Evolutionary conservation across 2,888 invertebrate genomes (phyloP).

Genomic region (Eupithecia pulchellata): DNA sequence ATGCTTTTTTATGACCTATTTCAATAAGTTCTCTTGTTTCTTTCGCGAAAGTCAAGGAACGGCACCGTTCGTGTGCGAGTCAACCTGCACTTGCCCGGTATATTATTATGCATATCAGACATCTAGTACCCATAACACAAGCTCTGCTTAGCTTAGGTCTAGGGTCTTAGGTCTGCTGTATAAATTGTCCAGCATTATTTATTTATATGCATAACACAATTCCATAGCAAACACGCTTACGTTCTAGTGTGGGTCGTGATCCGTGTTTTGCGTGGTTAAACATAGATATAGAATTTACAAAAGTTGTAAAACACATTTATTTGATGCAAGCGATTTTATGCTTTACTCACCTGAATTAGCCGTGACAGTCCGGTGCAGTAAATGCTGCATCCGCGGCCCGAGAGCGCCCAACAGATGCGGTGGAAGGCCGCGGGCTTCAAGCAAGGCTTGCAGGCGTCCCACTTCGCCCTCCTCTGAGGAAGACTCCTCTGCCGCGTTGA

Average conservation of each 20-base stretch:
- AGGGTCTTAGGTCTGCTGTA: no score
- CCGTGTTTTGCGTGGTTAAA: background rate
- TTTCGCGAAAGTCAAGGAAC: no score
- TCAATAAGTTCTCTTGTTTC: no score
- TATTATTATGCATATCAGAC: no score
- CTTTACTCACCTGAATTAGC: slow-evolving; percentile 81
- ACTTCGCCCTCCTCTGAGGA: slow-evolving; percentile 96
- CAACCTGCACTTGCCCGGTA: no score
- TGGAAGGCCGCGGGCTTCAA: slow-evolving; percentile 98
- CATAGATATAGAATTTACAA: background rate
- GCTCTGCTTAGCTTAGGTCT: no score
- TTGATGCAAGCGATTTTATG: background rate
- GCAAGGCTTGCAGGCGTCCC: slow-evolving; percentile 95
- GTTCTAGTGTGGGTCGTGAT: background rate
- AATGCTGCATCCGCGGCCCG: slow-evolving; percentile 98
- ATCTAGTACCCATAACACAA: no score
- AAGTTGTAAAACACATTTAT: background rate
- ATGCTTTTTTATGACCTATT: no score
- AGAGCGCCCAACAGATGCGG: slow-evolving; percentile 98
- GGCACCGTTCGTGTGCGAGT: no score
- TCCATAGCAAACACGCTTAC: background rate
- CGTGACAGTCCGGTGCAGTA: slow-evolving; percentile 97
- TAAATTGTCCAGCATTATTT: no score
- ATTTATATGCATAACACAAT: background rate
- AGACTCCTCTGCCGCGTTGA: slow-evolving; percentile 85